A percentile compares a stretch with the other conserved stretches of the same genome.
Conservation (phyloP, 2,888 invertebrate genomes). For the Anthophora plumipes region DNA sequence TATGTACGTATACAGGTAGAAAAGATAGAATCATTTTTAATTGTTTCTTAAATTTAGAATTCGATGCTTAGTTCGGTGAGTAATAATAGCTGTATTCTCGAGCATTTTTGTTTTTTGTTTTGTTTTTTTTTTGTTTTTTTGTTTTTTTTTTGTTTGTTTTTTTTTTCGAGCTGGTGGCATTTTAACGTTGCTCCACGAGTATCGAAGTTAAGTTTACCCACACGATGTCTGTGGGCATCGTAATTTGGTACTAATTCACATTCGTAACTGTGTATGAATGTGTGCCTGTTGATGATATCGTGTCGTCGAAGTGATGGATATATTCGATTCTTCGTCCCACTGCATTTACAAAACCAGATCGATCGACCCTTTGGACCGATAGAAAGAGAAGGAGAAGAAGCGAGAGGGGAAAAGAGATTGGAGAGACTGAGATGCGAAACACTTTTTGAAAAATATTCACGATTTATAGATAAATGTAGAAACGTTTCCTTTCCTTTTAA, state of each 20-base stretch:
- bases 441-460: not conserved
- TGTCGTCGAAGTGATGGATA: slow-evolving; percentile 66
- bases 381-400: not conserved
- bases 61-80: not conserved
- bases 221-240: slow-evolving; percentile 9
- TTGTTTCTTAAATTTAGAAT: not conserved
- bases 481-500: too few species aligned
- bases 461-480: not conserved
- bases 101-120: too few species aligned
- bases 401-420: too few species aligned
- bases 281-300: slow-evolving; percentile 81
- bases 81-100: not conserved
- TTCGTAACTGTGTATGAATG: slow-evolving; percentile 74
- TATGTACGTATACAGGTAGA: too few species aligned
- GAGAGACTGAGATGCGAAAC: too few species aligned
- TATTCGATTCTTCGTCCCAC: slow-evolving; percentile 81
- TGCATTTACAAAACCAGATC: slow-evolving; percentile 84
- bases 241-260: slow-evolving; percentile 20
- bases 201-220: not conserved
- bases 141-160: too few species aligned
- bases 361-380: slow-evolving; percentile 69
- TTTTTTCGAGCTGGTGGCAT: slow-evolving; percentile 10
- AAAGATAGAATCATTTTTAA: not conserved
- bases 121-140: too few species aligned
- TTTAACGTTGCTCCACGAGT: not conserved